These are phyloP conservation scores for Elysia crispata DNA, from an alignment of 2,888 invertebrate genomes.

Conservation along the genomic window DNA sequence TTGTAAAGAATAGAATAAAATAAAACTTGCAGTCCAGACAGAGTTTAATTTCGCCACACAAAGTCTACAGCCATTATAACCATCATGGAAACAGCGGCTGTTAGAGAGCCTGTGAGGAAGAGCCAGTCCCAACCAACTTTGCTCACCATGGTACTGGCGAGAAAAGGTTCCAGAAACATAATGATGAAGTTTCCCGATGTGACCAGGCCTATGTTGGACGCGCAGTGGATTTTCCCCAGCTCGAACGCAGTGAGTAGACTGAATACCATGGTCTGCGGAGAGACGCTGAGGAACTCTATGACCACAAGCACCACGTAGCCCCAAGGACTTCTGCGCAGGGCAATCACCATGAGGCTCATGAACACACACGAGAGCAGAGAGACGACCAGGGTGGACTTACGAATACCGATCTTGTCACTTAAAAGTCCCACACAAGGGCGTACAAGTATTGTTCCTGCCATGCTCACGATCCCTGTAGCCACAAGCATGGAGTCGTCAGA, in stretches of 20 bases:
- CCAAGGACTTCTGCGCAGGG: neutral
- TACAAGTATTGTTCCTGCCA: neutral
- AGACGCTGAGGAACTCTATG: neutral
- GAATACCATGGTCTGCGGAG: neutral
- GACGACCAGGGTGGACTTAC: neutral
- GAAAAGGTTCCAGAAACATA: neutral
- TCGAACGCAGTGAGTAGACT: neutral
- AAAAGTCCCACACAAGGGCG: neutral
- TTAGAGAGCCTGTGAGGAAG: neutral
- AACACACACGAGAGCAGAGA: neutral
- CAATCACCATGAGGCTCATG: conserved; percentile 20
- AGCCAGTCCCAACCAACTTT: neutral
- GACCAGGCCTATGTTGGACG: conserved; percentile 2
- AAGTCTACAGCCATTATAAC: too few species aligned
- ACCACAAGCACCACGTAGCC: conserved; percentile 3
- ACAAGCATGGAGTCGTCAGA: neutral
- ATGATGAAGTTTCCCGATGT: neutral
- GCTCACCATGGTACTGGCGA: neutral
- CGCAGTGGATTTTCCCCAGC: neutral
- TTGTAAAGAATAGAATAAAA: too few species aligned
- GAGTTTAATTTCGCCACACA: too few species aligned
- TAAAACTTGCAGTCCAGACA: too few species aligned
- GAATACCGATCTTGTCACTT: neutral
- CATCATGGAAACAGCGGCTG: neutral
- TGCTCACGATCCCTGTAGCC: neutral